Evolutionary conservation across 2,797 vertebrate species (phyloP), one percentile per base, ranked within the genome.

Genomic region (Margarornis squamiger): DNA sequence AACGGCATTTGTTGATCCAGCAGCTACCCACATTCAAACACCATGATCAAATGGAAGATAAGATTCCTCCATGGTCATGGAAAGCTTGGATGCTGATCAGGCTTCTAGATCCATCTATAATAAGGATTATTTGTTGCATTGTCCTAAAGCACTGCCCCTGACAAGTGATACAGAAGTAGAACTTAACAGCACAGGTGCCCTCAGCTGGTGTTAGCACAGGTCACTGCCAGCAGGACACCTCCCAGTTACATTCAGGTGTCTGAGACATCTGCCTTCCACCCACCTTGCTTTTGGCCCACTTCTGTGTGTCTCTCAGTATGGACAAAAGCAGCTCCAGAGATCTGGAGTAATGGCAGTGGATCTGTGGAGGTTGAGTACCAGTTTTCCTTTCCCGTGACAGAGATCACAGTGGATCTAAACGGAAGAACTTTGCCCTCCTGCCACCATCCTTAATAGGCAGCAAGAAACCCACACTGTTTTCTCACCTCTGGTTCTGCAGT

Each of bases 341-440:
- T 29, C 15, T 48, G 74, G 48, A 45, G n/a, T n/a, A 58, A 55
- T 1, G 0, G 1, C 45, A 38, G 39, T 21, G 32, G 20, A 13
- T 15, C 9, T 14, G 15, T 52, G n/a, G 15, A 59, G 79, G 29
- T 1, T 41, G 3, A 2, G 16, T 32, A 26, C 22, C 49, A 26
- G 13, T 26, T 76, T 75, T 78, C 19, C 46, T 73, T 76, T 72
- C 30, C 32, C 57, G 77, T 10, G 30, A 23, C 43, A 67, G 46
- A 77, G 30, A 45, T 34, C 58, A n/a, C 6, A 29, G 36, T 6
- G n/a, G 30, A 66, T 52, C 10, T 26, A 61, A 77, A 62, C 13
- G 41, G 7, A 43, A 63, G 22, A 57, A 45, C 12, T 80, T 88
- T 72, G 46, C 23, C 55, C 17, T 62, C 23, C 43, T 55, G 20